Conservation (phyloP, 2,797 vertebrate species). For the Rhinatrema bivittatum region DNA sequence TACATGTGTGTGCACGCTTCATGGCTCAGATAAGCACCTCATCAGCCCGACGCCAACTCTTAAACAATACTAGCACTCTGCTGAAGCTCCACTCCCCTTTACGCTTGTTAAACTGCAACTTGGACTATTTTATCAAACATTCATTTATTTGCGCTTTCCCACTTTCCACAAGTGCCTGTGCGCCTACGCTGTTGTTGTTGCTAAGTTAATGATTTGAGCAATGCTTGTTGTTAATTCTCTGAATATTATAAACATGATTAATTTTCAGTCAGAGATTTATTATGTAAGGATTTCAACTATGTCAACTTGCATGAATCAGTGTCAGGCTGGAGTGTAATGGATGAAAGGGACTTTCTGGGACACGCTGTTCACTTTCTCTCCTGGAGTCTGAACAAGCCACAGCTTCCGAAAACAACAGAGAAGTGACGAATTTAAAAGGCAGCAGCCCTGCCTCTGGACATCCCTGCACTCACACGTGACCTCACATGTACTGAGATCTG, state of each 20-base stretch:
- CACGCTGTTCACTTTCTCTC: too few species aligned
- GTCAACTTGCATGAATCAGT: slow-evolving; percentile 73
- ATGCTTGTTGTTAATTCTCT: slow-evolving; percentile 83
- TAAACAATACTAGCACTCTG: slow-evolving; percentile 96
- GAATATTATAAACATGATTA: slow-evolving; percentile 97
- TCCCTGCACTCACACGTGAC: too few species aligned
- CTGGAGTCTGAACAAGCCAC: too few species aligned
- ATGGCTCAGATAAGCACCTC: slow-evolving; percentile 83
- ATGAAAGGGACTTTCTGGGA: too few species aligned
- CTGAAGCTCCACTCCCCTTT: slow-evolving; percentile 84
- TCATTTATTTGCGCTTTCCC: slow-evolving; percentile 82
- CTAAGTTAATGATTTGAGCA: slow-evolving; percentile 84
- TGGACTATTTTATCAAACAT: slow-evolving; percentile 98
- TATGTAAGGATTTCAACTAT: slow-evolving; percentile 68
- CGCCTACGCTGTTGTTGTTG: slow-evolving; percentile 50
- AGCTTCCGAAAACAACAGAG: too few species aligned
- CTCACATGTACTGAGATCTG: too few species aligned
- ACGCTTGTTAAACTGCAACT: slow-evolving; percentile 98
- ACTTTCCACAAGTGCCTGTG: slow-evolving; percentile 59
- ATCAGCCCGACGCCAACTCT: slow-evolving; percentile 93
- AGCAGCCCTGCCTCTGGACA: too few species aligned
- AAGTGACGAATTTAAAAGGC: too few species aligned
- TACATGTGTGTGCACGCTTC: slow-evolving; percentile 94
- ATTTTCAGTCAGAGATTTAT: slow-evolving; percentile 89
- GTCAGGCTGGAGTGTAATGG: slow-evolving; percentile 58